Evolutionary conservation across 2,113 vertebrate genomes (phyloP).

Genomic region (Upupa epops): DNA sequence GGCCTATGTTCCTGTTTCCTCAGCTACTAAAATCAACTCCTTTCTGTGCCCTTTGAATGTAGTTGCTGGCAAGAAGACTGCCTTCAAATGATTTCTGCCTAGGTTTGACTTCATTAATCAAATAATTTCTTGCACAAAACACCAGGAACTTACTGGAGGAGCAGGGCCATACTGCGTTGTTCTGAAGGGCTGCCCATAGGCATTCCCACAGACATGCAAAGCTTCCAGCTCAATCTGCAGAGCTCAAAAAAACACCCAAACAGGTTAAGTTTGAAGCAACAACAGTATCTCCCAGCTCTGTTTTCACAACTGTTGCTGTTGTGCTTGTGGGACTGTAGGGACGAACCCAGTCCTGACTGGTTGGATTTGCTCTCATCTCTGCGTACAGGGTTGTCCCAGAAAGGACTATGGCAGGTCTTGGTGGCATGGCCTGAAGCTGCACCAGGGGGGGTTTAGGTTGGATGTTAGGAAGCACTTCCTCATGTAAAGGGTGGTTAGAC

Average conservation of each 20-base stretch:
- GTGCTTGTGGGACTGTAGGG: accelerated
- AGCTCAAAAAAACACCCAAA: background rate
- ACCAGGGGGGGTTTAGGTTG: too few species aligned
- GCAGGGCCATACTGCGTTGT: accelerated
- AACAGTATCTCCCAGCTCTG: background rate
- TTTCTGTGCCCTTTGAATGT: background rate
- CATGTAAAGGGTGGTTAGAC: too few species aligned
- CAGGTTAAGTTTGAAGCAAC: background rate
- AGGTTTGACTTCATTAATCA: slow-evolving; percentile 49
- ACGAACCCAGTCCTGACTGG: background rate
- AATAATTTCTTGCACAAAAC: background rate
- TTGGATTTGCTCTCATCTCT: background rate
- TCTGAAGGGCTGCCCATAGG: background rate
- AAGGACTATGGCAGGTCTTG: background rate
- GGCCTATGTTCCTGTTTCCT: background rate
- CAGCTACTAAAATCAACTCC: background rate
- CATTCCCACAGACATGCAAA: background rate
- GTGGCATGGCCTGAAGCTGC: too few species aligned
- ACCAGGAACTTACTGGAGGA: background rate
- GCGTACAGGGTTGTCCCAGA: background rate
- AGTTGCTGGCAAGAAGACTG: background rate
- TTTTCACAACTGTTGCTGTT: background rate
- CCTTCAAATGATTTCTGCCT: slow-evolving; percentile 29
- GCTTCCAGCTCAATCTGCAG: background rate
- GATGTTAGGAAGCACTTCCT: too few species aligned